These are phyloP conservation scores for Conopomorpha cramerella DNA, from an alignment of 1,140 invertebrate species.

Conservation along the genomic window DNA sequence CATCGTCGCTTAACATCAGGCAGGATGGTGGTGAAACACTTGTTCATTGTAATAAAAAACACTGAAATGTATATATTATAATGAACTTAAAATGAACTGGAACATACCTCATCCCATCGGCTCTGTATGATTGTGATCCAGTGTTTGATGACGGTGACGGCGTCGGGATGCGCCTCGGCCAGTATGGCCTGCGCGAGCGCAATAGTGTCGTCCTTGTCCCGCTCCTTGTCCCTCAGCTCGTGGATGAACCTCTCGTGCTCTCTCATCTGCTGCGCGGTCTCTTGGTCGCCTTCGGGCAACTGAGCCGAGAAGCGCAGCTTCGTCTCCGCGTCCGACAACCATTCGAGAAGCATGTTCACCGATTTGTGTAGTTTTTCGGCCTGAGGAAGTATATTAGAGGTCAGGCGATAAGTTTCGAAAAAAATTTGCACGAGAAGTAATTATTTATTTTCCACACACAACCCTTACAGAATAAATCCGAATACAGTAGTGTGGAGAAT, in stretches of 20 bases:
- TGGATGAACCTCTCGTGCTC: constrained; percentile 88
- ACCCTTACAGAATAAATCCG: too few species aligned
- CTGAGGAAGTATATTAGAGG: constrained; percentile 53
- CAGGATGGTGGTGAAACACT: too few species aligned
- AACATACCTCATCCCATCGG: constrained; percentile 88
- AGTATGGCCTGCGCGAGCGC: constrained; percentile 87
- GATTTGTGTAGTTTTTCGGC: constrained; percentile 93
- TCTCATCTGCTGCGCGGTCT: constrained; percentile 76
- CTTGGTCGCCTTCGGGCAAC: constrained; percentile 89
- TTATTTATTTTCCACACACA: background rate
- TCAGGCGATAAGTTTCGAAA: background rate
- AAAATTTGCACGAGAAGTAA: background rate
- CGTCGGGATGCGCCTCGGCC: constrained; percentile 91
- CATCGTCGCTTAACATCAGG: too few species aligned
- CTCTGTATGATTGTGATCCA: constrained; percentile 97
- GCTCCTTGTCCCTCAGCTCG: constrained; percentile 83
- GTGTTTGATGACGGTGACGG: constrained; percentile 91
- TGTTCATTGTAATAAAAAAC: too few species aligned
- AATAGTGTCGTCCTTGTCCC: constrained; percentile 86
- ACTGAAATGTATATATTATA: background rate
- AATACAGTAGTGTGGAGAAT: too few species aligned
- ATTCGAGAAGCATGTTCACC: constrained; percentile 92
- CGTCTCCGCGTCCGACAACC: constrained; percentile 95
- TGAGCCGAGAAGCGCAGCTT: constrained; percentile 86
- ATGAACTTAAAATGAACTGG: background rate